A percentile compares a stretch with the other conserved stretches of the same genome.
Evolutionary conservation across 1,140 invertebrate species (phyloP).

Genomic region (Helicorthomorpha holstii): DNA sequence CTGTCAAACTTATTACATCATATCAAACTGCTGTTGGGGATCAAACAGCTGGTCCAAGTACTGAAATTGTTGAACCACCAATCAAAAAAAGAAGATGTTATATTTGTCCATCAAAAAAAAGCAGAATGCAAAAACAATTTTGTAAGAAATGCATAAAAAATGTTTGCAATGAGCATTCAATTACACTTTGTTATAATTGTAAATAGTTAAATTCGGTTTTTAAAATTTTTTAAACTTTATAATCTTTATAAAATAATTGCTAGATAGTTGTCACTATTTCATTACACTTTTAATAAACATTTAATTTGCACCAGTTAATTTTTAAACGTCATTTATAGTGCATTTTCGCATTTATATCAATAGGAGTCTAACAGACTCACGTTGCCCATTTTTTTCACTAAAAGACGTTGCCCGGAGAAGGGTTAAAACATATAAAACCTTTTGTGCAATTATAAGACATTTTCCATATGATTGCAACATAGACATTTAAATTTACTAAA

Average conservation of each 20-base stretch:
- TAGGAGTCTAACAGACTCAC: not conserved
- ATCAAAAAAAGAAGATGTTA: not conserved
- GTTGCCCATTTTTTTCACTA: not conserved
- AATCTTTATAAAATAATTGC: not conserved
- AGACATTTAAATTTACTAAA: too few species aligned
- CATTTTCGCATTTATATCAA: not conserved
- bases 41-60: too few species aligned
- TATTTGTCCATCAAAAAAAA: not conserved
- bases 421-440: not conserved
- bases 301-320: too few species aligned
- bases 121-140: not conserved
- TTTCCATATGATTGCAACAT: too few species aligned
- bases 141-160: not conserved
- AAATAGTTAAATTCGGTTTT: not conserved
- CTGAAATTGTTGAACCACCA: not conserved
- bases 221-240: not conserved
- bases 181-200: not conserved
- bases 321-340: not conserved
- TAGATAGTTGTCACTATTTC: not conserved
- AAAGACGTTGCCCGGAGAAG: not conserved
- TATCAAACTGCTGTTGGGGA: not conserved
- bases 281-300: not conserved
- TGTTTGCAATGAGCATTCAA: not conserved
- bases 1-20: not conserved
- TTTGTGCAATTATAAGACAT: too few species aligned